These are phyloP conservation scores for Notarius lentiginosus DNA, from an alignment of 2,113 vertebrate genomes.

Conservation along the genomic window DNA sequence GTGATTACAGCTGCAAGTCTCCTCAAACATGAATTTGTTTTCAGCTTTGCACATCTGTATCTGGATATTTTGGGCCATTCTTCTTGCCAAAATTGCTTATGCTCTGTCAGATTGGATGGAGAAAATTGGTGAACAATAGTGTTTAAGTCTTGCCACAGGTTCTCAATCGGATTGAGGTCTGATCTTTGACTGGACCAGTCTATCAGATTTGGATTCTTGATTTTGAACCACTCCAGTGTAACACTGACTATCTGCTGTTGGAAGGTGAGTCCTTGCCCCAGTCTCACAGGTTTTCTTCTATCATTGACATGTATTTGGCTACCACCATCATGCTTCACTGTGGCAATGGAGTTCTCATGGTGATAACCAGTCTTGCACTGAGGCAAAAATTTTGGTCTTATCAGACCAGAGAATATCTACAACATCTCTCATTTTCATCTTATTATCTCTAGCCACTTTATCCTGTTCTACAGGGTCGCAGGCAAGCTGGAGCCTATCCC, in stretches of 20 bases:
- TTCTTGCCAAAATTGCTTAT: background rate
- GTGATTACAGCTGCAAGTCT: conserved; percentile 1
- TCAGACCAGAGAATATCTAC: background rate
- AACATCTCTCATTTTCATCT: background rate
- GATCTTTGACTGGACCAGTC: background rate
- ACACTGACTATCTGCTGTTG: background rate
- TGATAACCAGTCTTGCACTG: background rate
- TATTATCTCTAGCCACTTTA: too few relatives aligned
- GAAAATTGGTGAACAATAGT: background rate
- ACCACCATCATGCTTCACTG: background rate
- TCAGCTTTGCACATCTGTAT: background rate
- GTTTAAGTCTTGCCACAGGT: background rate
- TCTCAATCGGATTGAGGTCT: background rate
- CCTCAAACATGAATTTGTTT: background rate
- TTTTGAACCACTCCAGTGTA: background rate
- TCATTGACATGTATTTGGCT: background rate
- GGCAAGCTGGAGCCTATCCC: too few relatives aligned
- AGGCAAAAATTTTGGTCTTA: background rate
- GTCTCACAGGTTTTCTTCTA: background rate
- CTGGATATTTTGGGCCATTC: background rate
- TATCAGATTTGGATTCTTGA: background rate
- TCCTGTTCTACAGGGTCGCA: too few relatives aligned
- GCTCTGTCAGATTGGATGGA: background rate
- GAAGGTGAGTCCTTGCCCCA: background rate
- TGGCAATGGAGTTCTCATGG: background rate